Evolutionary conservation across 2,797 vertebrate species (phyloP), one percentile per base, ranked within the genome.

Genomic region (Takifugu rubripes): DNA sequence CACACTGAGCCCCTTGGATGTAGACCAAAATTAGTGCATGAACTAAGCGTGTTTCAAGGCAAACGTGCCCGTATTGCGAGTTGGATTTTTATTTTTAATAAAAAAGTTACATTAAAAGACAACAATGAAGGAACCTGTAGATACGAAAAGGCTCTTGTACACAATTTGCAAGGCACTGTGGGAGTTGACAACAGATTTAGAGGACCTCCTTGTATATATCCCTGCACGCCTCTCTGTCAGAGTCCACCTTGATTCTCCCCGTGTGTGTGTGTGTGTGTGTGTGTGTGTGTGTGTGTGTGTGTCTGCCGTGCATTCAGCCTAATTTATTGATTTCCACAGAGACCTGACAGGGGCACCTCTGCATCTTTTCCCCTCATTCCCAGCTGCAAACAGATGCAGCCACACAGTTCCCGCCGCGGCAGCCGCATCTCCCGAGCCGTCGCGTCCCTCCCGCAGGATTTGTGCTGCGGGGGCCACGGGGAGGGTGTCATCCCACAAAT

Each of bases 401-500:
- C 6, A 56, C 50, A 25, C 24, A 25, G 25, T 25, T 47, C 8
- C 44, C 8, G 0, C 26, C 31, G 21, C 25, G 25, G 9, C 43
- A 24, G 44, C 56, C 52, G 42, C 60, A 60, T 56, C 71, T 59
- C 72, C 2, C n/a, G 10, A 84, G 76, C 79, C 71, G 61, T 67
- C 62, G 46, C 67, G 61, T 66, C 61, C 67, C 77, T 85, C 84
- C 75, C 79, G 4, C 48, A 74, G 81, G 82, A 67, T 72, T 81
- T 83, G 68, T 59, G 70, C 72, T 78, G 72, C 60, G 71, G 82
- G 78, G 77, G 77, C 75, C 36, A 64, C 2, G 53, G 78, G 21
- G 72, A 86, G 75, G 84, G 86, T 83, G 85, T 81, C 85, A 82
- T 82, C 77, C 56, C 82, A 61, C 85, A 88, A 89, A 89, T 90